Percentiles rank a stretch among this genome's conserved stretches.
These are phyloP conservation scores for Euproctis similis DNA, from an alignment of 2,888 invertebrate species.

Conservation along the genomic window DNA sequence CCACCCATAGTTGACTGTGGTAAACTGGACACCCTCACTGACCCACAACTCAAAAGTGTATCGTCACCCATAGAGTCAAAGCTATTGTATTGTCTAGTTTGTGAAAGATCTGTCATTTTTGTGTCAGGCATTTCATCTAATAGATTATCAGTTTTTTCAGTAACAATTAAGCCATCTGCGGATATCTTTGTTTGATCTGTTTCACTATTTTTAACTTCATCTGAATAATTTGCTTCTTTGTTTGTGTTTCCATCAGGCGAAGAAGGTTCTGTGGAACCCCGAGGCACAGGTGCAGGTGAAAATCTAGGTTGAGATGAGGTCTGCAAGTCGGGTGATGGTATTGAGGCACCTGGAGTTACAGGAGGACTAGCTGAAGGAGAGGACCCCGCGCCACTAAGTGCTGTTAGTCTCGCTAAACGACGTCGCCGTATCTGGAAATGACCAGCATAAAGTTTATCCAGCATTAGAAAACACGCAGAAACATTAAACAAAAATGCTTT, in stretches of 20 bases:
- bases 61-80: constrained; percentile 71
- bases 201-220: constrained; percentile 48
- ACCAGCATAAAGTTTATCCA: constrained; percentile 32
- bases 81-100: constrained; percentile 67
- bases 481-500: constrained; percentile 60
- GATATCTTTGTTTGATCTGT: constrained; percentile 57
- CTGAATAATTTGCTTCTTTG: constrained; percentile 56
- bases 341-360: constrained; percentile 60
- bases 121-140: constrained; percentile 71
- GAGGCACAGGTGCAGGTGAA: constrained; percentile 38
- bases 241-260: constrained; percentile 50
- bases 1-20: constrained; percentile 53
- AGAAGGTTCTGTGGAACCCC: constrained; percentile 45
- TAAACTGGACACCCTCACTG: constrained; percentile 56
- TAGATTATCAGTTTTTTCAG: constrained; percentile 66
- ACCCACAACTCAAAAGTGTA: constrained; percentile 60
- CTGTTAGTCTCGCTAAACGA: constrained; percentile 83
- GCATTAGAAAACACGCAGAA: constrained; percentile 46
- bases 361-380: constrained; percentile 65
- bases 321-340: constrained; percentile 40
- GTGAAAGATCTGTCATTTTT: constrained; percentile 70
- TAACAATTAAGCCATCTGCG: constrained; percentile 65
- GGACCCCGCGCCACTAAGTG: constrained; percentile 71
- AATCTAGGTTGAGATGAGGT: constrained; percentile 34
- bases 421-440: constrained; percentile 82